Conservation (phyloP, 2,113 vertebrate species). For the Spea multiplicata region DNA sequence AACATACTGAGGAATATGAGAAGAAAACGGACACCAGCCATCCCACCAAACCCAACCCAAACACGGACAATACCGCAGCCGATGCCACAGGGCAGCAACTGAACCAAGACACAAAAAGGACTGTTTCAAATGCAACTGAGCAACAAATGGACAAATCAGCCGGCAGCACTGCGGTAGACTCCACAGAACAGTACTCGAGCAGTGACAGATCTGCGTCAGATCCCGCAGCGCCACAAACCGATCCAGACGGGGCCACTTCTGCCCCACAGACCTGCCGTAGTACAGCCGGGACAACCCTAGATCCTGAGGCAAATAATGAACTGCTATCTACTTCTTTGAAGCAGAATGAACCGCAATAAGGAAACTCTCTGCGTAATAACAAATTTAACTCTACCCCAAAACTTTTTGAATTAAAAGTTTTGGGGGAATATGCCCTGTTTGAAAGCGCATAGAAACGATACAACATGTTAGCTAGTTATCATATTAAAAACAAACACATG, state of each 20-base stretch:
- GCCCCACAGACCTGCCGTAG: background rate
- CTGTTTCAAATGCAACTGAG: background rate
- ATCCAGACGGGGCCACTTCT: background rate
- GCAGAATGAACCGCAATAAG: background rate
- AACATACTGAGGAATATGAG: conserved; percentile 15
- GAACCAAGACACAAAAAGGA: conserved; percentile 1
- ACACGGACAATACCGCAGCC: background rate
- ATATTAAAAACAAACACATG: conserved; percentile 5
- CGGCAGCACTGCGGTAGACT: background rate
- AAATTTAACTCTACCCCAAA: no score
- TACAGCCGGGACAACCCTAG: conserved; percentile 1
- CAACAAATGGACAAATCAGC: background rate
- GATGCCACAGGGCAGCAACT: background rate
- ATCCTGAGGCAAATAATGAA: background rate
- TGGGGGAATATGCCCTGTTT: no score
- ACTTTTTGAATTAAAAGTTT: no score
- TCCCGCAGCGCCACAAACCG: background rate
- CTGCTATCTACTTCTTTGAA: background rate
- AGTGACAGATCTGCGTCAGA: background rate
- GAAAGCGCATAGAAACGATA: background rate
- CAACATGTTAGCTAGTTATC: background rate
- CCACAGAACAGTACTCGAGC: background rate
- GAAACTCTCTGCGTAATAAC: background rate
- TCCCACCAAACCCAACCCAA: background rate
- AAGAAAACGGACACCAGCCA: background rate